A percentile compares a stretch with the other conserved stretches of the same genome.
Evolutionary conservation across 1,140 invertebrate genomes (phyloP).

Genomic region (Palaemon carinicauda): DNA sequence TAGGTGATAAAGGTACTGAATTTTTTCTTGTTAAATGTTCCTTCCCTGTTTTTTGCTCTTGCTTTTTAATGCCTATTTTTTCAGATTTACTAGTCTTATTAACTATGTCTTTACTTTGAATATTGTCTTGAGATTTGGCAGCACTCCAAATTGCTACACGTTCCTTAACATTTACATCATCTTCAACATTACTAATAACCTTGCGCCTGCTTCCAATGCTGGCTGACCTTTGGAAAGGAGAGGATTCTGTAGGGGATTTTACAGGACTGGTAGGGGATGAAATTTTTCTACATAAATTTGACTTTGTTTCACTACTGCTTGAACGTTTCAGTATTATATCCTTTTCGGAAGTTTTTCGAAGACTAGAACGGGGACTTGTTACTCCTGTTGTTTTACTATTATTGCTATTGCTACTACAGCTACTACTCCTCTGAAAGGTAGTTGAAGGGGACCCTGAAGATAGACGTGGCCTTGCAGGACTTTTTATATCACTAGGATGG

Average conservation of each 20-base stretch:
- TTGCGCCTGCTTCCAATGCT: conserved; percentile 8
- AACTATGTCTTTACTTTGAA: background rate
- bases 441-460: conserved; percentile 22
- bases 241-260: conserved; percentile 1
- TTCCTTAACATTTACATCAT: conserved; percentile 63
- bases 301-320: conserved; percentile 30
- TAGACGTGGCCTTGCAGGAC: conserved; percentile 38
- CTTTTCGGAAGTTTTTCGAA: conserved; percentile 21
- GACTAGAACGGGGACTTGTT: background rate
- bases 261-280: conserved; percentile 24
- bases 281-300: conserved; percentile 39
- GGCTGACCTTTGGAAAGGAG: conserved; percentile 27
- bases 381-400: background rate
- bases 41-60: conserved; percentile 29
- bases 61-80: conserved; percentile 3
- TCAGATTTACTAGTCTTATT: conserved; percentile 1
- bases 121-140: conserved; percentile 11
- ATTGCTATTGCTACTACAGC: conserved; percentile 22
- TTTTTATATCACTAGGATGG: conserved; percentile 21
- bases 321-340: background rate
- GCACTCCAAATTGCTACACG: conserved; percentile 60
- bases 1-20: conserved; percentile 21
- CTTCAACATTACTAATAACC: conserved; percentile 50
- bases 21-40: conserved; percentile 20
- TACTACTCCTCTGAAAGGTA: conserved; percentile 20